Base-by-base conservation (phyloP, 2,113 vertebrate genomes). In the Tragelaphus strepsiceros region DNA sequence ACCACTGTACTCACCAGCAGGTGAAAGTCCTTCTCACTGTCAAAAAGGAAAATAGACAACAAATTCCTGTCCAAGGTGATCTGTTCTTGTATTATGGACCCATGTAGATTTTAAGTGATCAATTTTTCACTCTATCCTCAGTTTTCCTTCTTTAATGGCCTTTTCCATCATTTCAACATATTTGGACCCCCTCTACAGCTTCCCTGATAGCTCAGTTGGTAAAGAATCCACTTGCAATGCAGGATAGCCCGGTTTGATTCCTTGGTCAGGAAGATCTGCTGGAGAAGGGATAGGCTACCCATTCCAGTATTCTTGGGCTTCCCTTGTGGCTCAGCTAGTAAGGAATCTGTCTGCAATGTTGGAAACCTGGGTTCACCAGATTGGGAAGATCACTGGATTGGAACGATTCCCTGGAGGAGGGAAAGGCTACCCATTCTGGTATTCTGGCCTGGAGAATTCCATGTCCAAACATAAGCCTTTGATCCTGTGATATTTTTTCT, bases 201-300 rank as follows among this genome's bases (percentile, higher is more conserved):
- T 71, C 9, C 67, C n/a, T 71, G 67, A 22, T 71, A 71, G 19
- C 67, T 12, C n/a, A 71, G 19, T 35, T 35, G 5, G n/a, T 22
- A 35, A 71, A 71, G 67, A 71, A 22, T 71, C n/a, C 67, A 71
- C 19, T n/a, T 35, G n/a, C n/a, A 71, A 71, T 71, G 67, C 19
- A 35, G 67, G 19, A 22, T 6, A 11, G 17, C 17, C 17, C 0
- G 2, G 64, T 71, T 71, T 35, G n/a, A 35, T 21, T 71, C 9
- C n/a, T 71, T 22, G 67, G 9, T 71, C 67, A 71, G 67, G 19
- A 35, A 71, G n/a, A 71, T 35, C 67, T 71, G 9, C n/a, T 10
- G n/a, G n/a, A 71, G 19, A 71, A 67, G n/a, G n/a, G 17, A 22
- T 35, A 71, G n/a, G 9, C 19, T 35, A 35, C n/a, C 67, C 67